Conservation (phyloP, 2,797 vertebrate genomes). For the Synanceia verrucosa region DNA sequence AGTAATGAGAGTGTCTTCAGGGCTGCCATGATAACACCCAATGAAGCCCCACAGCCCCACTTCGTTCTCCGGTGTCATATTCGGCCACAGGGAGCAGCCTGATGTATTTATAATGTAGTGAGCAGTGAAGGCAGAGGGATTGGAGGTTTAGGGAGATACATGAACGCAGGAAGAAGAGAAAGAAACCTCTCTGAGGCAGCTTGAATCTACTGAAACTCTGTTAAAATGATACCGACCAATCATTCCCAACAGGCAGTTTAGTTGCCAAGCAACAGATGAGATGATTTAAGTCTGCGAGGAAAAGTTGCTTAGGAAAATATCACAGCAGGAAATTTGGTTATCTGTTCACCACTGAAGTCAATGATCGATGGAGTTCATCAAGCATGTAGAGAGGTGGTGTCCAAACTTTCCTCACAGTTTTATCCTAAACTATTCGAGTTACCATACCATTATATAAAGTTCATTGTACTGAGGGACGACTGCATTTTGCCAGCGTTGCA, state of each 20-base stretch:
- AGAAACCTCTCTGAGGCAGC: neutral
- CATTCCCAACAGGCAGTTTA: neutral
- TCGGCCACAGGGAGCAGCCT: neutral
- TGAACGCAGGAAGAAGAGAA: neutral
- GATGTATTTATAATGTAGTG: conserved; percentile 30
- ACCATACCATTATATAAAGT: too few species aligned
- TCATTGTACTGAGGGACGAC: too few species aligned
- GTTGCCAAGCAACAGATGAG: conserved; percentile 41
- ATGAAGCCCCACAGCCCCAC: conserved; percentile 12
- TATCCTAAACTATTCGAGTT: neutral
- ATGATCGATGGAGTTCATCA: neutral
- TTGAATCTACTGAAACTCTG: neutral
- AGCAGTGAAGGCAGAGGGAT: neutral
- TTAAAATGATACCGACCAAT: neutral
- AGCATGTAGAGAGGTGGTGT: neutral
- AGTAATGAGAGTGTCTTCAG: conserved; percentile 6
- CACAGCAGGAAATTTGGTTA: neutral
- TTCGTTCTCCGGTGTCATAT: conserved; percentile 4
- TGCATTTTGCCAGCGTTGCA: too few species aligned
- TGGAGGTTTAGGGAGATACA: neutral
- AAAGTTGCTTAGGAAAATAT: neutral
- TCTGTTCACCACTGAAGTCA: neutral
- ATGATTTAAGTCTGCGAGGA: neutral
- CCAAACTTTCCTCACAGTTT: neutral
- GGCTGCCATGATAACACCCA: conserved; percentile 10